Percentiles rank a stretch among this genome's conserved stretches.
Conservation (phyloP, 2,113 vertebrate species). For the Taurulus bubalis region DNA sequence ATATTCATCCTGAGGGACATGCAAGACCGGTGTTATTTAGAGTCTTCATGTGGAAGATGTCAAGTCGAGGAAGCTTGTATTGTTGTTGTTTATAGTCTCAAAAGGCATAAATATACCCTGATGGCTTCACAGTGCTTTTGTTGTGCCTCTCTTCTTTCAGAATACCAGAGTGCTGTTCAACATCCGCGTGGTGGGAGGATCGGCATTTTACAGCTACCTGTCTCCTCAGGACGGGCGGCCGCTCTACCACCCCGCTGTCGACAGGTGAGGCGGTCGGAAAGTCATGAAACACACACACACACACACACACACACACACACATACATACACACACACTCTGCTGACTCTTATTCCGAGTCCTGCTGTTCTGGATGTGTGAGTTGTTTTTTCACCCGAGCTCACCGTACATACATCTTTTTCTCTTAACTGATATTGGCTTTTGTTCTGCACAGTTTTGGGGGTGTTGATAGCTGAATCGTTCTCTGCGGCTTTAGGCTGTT, state of each 20-base stretch:
- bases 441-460: constrained; percentile 3
- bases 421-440: neutral
- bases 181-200: constrained; percentile 87
- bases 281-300: neutral
- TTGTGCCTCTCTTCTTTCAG: constrained; percentile 73
- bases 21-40: neutral
- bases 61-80: neutral
- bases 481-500: neutral
- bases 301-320: neutral
- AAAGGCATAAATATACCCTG: neutral
- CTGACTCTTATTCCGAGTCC: neutral
- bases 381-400: constrained; percentile 18
- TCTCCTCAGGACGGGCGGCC: constrained; percentile 89
- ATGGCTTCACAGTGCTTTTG: neutral
- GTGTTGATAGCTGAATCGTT: constrained; percentile 25
- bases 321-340: neutral
- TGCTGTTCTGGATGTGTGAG: neutral
- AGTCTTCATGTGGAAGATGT: neutral
- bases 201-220: constrained; percentile 87
- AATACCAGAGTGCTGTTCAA: constrained; percentile 86
- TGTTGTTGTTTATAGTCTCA: neutral
- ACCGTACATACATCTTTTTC: neutral
- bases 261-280: constrained; percentile 86
- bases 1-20: neutral
- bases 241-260: constrained; percentile 90